phyloP scores from a whole-genome alignment of 1,140 invertebrate genomes.

The Calosoma granatense region DNA sequence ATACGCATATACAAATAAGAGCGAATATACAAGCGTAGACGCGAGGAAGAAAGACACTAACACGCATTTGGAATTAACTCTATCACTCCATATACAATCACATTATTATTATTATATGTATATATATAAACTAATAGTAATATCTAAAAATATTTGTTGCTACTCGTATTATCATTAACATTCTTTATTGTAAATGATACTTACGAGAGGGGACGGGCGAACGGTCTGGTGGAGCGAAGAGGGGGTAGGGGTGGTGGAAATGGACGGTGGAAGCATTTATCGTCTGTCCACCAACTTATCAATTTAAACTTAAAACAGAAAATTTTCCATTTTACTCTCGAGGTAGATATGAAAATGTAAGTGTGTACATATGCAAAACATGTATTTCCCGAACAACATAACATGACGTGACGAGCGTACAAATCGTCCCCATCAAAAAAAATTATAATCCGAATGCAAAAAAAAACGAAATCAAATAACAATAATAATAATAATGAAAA shows the following conservation, averaged over 20 bases:
- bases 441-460: background rate
- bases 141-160: background rate
- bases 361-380: background rate
- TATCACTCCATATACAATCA: too few species aligned
- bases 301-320: background rate
- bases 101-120: too few species aligned
- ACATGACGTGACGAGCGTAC: too few species aligned
- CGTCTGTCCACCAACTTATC: background rate
- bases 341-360: constrained; percentile 1
- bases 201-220: background rate
- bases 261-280: too few species aligned
- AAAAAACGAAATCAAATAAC: background rate
- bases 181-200: constrained; percentile 8
- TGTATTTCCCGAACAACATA: background rate
- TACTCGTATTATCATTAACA: too few species aligned
- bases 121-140: too few species aligned
- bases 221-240: too few species aligned
- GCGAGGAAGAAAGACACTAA: too few species aligned
- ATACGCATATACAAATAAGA: too few species aligned
- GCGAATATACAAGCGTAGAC: too few species aligned
- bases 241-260: too few species aligned
- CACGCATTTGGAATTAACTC: too few species aligned
- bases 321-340: background rate
- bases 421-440: background rate
- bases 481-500: background rate